Percentiles rank a stretch among this genome's conserved stretches.
Evolutionary conservation across 2,888 invertebrate genomes (phyloP).

Genomic region (Hypercompe scribonia): DNA sequence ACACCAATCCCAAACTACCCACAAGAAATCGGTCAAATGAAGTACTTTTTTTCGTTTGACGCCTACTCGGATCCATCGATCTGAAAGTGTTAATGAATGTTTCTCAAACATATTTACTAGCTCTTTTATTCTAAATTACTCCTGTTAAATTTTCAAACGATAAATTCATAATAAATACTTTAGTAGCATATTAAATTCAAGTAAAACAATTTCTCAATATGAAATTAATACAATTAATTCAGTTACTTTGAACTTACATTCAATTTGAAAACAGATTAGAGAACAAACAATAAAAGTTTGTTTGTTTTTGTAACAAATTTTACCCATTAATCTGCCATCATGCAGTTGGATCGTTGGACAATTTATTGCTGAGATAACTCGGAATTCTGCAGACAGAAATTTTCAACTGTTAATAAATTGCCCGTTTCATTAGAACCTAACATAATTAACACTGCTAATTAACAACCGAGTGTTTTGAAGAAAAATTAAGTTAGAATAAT

Average conservation of each 20-base stretch:
- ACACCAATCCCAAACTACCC: neutral
- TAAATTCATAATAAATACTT: neutral
- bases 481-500: slow-evolving; percentile 43
- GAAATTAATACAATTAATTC: slow-evolving; percentile 31
- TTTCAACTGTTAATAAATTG: slow-evolving; percentile 63
- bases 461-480: slow-evolving; percentile 37
- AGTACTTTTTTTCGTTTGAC: neutral
- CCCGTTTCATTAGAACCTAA: slow-evolving; percentile 60
- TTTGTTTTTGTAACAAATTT: slow-evolving; percentile 68
- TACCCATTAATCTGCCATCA: slow-evolving; percentile 71
- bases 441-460: slow-evolving; percentile 59
- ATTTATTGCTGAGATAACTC: slow-evolving; percentile 71
- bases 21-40: neutral
- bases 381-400: slow-evolving; percentile 63
- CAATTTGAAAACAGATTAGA: slow-evolving; percentile 54
- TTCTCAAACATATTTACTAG: neutral
- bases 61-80: neutral
- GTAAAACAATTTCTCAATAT: slow-evolving; percentile 12
- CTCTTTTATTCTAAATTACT: neutral
- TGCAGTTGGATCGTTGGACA: slow-evolving; percentile 56
- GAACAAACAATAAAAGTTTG: slow-evolving; percentile 57
- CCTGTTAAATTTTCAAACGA: too few species aligned
- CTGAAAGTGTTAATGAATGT: neutral
- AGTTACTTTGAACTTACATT: slow-evolving; percentile 40
- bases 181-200: slow-evolving; percentile 2